Evolutionary conservation across 2,797 vertebrate species (phyloP).

Genomic region (Australoheros facetus): DNA sequence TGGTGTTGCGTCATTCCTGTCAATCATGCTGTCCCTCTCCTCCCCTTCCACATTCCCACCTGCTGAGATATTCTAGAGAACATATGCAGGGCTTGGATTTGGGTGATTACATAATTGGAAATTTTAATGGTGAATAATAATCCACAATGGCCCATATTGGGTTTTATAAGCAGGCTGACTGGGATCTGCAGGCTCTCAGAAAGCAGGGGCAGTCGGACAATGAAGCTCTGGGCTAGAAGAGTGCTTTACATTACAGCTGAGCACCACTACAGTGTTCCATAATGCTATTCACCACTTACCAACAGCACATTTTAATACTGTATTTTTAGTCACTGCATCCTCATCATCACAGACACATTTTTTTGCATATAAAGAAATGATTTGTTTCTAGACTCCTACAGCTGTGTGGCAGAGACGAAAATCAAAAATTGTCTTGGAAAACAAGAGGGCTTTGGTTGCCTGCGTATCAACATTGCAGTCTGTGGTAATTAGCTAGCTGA

Average conservation of each 20-base stretch:
- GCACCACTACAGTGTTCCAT: conserved; percentile 10
- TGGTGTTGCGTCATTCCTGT: conserved; percentile 58
- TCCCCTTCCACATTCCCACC: conserved; percentile 32
- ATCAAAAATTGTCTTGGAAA: conserved; percentile 25
- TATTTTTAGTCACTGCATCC: neutral
- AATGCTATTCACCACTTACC: conserved; percentile 3
- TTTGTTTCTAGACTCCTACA: conserved; percentile 7
- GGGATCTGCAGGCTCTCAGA: conserved; percentile 63
- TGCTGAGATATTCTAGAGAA: conserved; percentile 71
- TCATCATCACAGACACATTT: neutral
- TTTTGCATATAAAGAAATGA: conserved; percentile 3
- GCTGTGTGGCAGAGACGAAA: conserved; percentile 21
- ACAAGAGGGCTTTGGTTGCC: conserved; percentile 53
- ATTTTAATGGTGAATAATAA: conserved; percentile 82
- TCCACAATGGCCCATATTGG: conserved; percentile 76
- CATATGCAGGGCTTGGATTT: conserved; percentile 78
- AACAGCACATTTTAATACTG: neutral
- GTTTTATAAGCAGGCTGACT: conserved; percentile 77
- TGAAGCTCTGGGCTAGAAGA: conserved; percentile 35
- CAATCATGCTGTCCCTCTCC: conserved; percentile 29
- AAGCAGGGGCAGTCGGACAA: conserved; percentile 46
- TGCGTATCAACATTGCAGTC: conserved; percentile 72
- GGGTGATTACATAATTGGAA: conserved; percentile 83
- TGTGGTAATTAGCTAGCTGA: conserved; percentile 78
- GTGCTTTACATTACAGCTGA: conserved; percentile 58